A percentile compares a stretch with the other conserved stretches of the same genome.
Evolutionary conservation across 2,888 invertebrate genomes (phyloP).

Genomic region (Camponotus fellah): DNA sequence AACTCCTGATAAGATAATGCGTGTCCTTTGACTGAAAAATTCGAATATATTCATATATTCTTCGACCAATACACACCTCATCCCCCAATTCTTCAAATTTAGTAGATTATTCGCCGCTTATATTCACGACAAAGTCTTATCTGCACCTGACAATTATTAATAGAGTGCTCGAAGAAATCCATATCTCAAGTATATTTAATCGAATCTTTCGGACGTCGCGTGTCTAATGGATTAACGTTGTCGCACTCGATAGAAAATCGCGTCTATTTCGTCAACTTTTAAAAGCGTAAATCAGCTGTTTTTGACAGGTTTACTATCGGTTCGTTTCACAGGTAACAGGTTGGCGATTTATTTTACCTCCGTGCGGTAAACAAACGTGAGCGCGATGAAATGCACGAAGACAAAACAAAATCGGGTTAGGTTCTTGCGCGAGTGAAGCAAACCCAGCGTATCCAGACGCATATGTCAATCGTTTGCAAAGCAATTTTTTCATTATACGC

Average conservation of each 20-base stretch:
- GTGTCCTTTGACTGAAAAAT: neutral
- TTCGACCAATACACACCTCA: neutral
- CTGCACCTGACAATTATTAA: neutral
- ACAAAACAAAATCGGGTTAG: neutral
- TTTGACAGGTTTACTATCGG: neutral
- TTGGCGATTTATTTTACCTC: constrained; percentile 16
- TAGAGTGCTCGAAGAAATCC: neutral
- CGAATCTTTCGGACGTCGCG: constrained; percentile 28
- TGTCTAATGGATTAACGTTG: constrained; percentile 24
- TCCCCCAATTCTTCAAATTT: neutral
- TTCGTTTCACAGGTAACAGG: constrained; percentile 4
- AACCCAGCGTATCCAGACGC: constrained; percentile 7
- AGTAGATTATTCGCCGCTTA: neutral
- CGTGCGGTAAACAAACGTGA: constrained; percentile 1
- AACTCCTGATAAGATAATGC: constrained; percentile 20
- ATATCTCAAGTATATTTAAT: constrained; percentile 19
- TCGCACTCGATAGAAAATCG: constrained; percentile 26
- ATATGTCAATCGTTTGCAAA: constrained; percentile 54
- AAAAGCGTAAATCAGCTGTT: constrained; percentile 30
- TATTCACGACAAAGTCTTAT: neutral
- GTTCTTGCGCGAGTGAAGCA: neutral
- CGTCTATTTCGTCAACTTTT: constrained; percentile 30
- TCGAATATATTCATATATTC: neutral
- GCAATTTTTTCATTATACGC: constrained; percentile 54
- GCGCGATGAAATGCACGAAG: constrained; percentile 22